Base-by-base conservation (phyloP, 2,888 invertebrate genomes). In the Morpho deidamia region DNA sequence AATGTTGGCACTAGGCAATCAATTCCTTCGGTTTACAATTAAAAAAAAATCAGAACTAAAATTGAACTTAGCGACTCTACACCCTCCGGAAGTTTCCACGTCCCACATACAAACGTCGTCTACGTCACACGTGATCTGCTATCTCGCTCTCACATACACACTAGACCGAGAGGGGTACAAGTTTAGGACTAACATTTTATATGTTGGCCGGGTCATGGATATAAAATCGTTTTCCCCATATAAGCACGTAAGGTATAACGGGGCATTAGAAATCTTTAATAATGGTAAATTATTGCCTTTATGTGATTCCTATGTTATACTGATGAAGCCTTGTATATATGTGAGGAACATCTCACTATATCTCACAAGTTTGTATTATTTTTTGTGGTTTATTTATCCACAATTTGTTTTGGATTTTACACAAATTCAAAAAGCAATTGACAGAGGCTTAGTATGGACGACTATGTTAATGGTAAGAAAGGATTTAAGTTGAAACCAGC, bases 121-220 rank as follows among this genome's bases (percentile, higher is more conserved):
- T 74, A 76, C 85, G 85, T 86, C 87, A 83, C 83, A 86, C 83
- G 76, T 81, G 78, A 75, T 74, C 64, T 56, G 39, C 71, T 66
- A 11, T 78, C 83, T 70, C 74, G 48, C 69, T 84, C 74, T 45
- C 72, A 61, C 83, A 48, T 68, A 70, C 55, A 47, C 43, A 64
- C 59, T 52, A 67, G 81, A 87, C 65, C 57, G 74, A 72, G 86
- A 82, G 54, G 54, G 54, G 60, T 35, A 65, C 65, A 64, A 81
- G 83, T 84, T 85, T 83, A 86, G 85, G 88, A 81, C 85, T 78
- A 90, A 90, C 88, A 82, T 84, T 89, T 90, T 90, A 90, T 89
- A 86, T 78, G 89, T 90, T 90, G 81, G 84, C 87, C 74, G 87
- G 89, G 90, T 90, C 90, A 90, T 84, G 87, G 89, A 89, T 88